Evolutionary conservation across 2,113 vertebrate genomes (phyloP).

Genomic region (Neodontobutis hainanensis): DNA sequence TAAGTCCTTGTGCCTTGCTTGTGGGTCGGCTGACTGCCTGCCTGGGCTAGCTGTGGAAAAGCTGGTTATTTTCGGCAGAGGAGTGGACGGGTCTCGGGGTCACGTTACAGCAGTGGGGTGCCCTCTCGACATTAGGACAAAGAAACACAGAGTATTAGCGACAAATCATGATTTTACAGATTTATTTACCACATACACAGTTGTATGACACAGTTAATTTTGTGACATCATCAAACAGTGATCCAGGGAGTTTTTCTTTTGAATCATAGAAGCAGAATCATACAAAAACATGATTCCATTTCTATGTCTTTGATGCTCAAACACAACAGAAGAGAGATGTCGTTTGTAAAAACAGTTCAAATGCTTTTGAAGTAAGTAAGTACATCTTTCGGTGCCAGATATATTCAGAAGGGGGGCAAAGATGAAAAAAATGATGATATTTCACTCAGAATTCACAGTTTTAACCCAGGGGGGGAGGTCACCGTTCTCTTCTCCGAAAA

Average conservation of each 20-base stretch:
- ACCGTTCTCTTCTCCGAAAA: slow-evolving; percentile 24
- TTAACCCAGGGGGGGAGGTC: slow-evolving; percentile 50
- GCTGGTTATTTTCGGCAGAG: slow-evolving; percentile 74
- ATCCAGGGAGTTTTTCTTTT: slow-evolving; percentile 52
- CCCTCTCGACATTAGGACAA: slow-evolving; percentile 11
- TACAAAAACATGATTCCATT: slow-evolving; percentile 26
- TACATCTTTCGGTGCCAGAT: too few species aligned
- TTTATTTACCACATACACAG: slow-evolving; percentile 68
- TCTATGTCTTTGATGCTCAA: slow-evolving; percentile 39
- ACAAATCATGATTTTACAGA: slow-evolving; percentile 61
- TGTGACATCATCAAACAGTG: slow-evolving; percentile 76
- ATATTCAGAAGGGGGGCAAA: background rate
- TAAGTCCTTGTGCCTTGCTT: slow-evolving; percentile 16
- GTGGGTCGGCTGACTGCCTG: slow-evolving; percentile 30
- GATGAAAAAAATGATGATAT: slow-evolving; percentile 25
- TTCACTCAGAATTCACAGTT: slow-evolving; percentile 69
- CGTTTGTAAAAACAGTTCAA: slow-evolving; percentile 30
- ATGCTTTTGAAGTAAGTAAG: slow-evolving; percentile 31
- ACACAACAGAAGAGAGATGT: slow-evolving; percentile 38
- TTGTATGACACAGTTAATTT: slow-evolving; percentile 62
- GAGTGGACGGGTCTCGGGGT: slow-evolving; percentile 66
- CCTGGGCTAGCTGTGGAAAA: slow-evolving; percentile 22
- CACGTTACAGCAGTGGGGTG: slow-evolving; percentile 52
- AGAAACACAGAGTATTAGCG: background rate
- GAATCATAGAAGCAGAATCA: too few species aligned